Base-by-base conservation (phyloP, 2,113 vertebrate species). In the Serilophus lunatus region DNA sequence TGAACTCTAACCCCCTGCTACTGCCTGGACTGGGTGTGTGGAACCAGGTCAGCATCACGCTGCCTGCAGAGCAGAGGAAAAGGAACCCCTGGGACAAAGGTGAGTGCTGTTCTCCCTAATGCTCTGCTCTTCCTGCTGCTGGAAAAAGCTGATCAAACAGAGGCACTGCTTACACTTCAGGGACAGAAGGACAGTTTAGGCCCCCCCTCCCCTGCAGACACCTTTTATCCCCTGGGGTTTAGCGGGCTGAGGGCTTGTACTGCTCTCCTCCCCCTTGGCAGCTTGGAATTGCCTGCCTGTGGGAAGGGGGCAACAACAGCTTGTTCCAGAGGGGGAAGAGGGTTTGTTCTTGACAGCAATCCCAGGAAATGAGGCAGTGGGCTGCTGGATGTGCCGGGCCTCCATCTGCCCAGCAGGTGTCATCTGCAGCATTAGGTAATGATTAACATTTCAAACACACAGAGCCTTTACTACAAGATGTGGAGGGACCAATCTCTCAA, bases 381-480 rank as follows among this genome's bases (percentile, higher is more conserved):
- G 49, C 31, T 68, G 59, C 65, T 61, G 65, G 40, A 18, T 65
- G 50, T 86, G 85, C 86, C 85, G 86, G 64, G 51, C 68, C 44
- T 83, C 70, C n/a, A 2, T 88, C 81, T 93, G 94, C 56, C 94
- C 95, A 93, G 94, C 80, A 95, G 93, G 72, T 95, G 93, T 95
- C 94, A 90, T 83, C 71, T 96, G 7, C 23, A 42, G 92, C 94
- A 95, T 71, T 90, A 86, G 44, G 25, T 56, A 94, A 44, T 53
- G 63, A 68, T 77, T 81, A 78, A 74, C 63, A 78, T 71, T 87
- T 40, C 47, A 90, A 75, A 65, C 70, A 56, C 13, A n/a, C 14
- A 44, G 42, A 85, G 45, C 18, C 63, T 82, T 75, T 60, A 45
- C 40, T 28, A 18, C 22, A 57, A 80, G 36, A 20, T 40, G 9